Base-by-base conservation (phyloP, 2,113 vertebrate species). In the Microcebus griseorufus region DNA sequence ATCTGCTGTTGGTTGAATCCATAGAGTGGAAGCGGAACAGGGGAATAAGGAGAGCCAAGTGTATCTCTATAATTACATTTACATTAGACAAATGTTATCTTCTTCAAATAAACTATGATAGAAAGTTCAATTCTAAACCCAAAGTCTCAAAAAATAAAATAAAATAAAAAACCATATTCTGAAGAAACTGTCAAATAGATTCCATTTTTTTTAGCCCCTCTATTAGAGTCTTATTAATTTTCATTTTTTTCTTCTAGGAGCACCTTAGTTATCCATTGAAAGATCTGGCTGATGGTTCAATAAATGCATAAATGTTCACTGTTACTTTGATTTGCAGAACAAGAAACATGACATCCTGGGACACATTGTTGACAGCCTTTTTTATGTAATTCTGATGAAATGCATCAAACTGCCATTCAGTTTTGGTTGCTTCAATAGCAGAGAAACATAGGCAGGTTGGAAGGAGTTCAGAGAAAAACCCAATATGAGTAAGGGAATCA, bases 311-410 rank as follows among this genome's bases (percentile, higher is more conserved):
- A 88, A 94, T 93, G 72, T 81, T 87, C 67, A 73, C 23, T 69
- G 48, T 72, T 84, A 85, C 90, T 97, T 97, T 95, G 88, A 97
- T 97, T 90, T 97, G 0, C 42, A 90, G 62, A 79, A 53, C 96
- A 93, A 97, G 80, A 95, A 92, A 65, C 72, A 48, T 94, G 72
- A 42, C 91, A 95, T 85, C 14, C 22, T 64, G 23, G 80, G 88
- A 92, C 39, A 90, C 72, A 64, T 53, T 8, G 69, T 7, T 93
- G 80, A 92, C 79, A 73, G 29, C 17, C 58, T 69, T 90, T 48
- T 53, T 88, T 95, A 67, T 79, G 64, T 93, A 93, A 96, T 96
- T 94, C 93, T 96, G 92, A 95, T 95, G 80, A 96, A 85, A 14
- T 82, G 29, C 90, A 96, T 96, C 90, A 97, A 97, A 97, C 93